These are phyloP conservation scores for Emberiza fucata DNA, from an alignment of 2,113 vertebrate genomes.

Conservation along the genomic window DNA sequence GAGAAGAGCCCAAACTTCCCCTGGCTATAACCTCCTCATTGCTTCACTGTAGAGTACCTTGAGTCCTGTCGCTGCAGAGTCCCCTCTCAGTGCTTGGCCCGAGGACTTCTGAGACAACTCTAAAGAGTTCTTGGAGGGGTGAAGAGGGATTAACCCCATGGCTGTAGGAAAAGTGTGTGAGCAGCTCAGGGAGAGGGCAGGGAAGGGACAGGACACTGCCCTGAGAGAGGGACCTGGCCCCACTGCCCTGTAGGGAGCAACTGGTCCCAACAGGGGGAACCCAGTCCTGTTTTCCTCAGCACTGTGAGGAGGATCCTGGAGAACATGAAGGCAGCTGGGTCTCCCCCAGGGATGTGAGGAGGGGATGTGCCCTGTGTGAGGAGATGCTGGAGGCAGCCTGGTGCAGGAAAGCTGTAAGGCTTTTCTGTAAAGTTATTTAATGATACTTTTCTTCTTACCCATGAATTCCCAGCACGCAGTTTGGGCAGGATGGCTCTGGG, in stretches of 20 bases:
- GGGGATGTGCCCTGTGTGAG: not conserved
- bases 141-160: fast-evolving
- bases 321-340: not conserved
- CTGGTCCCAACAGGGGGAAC: fast-evolving
- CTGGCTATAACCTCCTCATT: fast-evolving
- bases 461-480: fast-evolving
- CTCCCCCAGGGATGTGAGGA: fast-evolving
- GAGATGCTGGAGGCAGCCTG: no score
- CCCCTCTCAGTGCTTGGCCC: not conserved
- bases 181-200: not conserved
- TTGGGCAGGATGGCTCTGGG: no score
- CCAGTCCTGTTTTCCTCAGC: not conserved
- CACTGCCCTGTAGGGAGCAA: fast-evolving
- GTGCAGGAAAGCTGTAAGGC: fast-evolving
- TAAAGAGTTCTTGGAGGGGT: not conserved
- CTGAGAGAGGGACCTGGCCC: not conserved
- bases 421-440: not conserved
- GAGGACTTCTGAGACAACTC: not conserved
- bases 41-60: not conserved
- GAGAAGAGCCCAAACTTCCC: not conserved
- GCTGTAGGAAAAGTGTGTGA: not conserved
- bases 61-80: no score
- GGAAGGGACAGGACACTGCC: not conserved
- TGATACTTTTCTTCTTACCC: not conserved
- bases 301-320: fast-evolving